A percentile compares a stretch with the other conserved stretches of the same genome.
Conservation (phyloP, 2,797 vertebrate species). For the Sebastes cheni region DNA sequence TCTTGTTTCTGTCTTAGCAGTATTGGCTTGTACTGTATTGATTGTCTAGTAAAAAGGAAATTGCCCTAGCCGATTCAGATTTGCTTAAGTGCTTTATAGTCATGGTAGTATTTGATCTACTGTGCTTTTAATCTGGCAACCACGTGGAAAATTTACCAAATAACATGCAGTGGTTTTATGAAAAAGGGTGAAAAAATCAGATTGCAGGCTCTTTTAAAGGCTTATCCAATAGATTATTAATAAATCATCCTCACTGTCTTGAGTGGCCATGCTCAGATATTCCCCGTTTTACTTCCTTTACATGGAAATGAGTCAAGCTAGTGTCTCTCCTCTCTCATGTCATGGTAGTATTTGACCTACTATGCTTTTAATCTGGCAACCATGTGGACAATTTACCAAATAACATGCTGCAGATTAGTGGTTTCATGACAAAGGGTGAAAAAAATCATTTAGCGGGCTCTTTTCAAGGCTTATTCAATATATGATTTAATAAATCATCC, state of each 20-base stretch:
- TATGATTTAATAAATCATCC: not conserved
- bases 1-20: not conserved
- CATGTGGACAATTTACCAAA: conserved; percentile 9
- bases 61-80: not conserved
- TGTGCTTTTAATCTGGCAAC: conserved; percentile 30
- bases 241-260: not conserved
- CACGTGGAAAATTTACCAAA: conserved; percentile 11
- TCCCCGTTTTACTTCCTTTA: not conserved
- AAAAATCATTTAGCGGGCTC: not conserved
- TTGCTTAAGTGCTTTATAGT: not conserved
- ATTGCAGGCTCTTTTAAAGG: not conserved
- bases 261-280: not conserved
- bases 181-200: not conserved
- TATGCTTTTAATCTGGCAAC: conserved; percentile 24
- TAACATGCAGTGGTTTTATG: not conserved
- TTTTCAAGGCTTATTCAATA: not conserved
- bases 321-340: not conserved
- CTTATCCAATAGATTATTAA: not conserved
- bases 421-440: not conserved
- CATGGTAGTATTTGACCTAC: conserved; percentile 14
- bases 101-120: conserved; percentile 14
- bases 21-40: not conserved
- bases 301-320: not conserved
- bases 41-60: conserved; percentile 2
- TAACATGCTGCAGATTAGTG: not conserved